A percentile compares a stretch with the other conserved stretches of the same genome.
Evolutionary conservation across 1,140 invertebrate species (phyloP).

Genomic region (Leptoteleia sp.): DNA sequence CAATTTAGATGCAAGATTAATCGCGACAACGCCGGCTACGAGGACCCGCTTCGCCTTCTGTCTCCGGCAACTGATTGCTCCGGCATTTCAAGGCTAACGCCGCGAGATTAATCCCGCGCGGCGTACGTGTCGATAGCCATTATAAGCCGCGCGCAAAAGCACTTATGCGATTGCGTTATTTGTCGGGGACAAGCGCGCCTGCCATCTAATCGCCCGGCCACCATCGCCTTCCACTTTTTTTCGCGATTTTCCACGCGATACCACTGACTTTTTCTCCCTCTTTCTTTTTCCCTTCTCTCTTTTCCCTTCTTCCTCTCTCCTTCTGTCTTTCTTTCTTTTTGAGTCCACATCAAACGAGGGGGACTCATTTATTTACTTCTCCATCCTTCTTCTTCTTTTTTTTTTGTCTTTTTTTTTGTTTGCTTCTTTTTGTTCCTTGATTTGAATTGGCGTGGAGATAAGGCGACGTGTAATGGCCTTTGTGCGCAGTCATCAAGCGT

Average conservation of each 20-base stretch:
- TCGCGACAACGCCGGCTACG: conserved; percentile 57
- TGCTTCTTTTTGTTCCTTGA: background rate
- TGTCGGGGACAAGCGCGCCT: conserved; percentile 11
- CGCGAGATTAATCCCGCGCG: conserved; percentile 55
- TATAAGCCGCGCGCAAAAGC: conserved; percentile 47
- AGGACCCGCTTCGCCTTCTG: conserved; percentile 56
- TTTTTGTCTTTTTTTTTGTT: too few species aligned
- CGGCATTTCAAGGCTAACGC: conserved; percentile 65
- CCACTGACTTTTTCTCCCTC: background rate
- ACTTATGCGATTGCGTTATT: conserved; percentile 58
- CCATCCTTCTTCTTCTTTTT: too few species aligned
- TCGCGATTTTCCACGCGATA: background rate
- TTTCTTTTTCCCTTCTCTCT: background rate
- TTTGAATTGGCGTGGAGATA: conserved; percentile 33
- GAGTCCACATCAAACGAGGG: too few species aligned
- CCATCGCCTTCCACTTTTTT: conserved; percentile 1
- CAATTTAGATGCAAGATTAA: conserved; percentile 67
- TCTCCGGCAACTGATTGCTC: conserved; percentile 59
- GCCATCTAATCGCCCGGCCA: conserved; percentile 13
- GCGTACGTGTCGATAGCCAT: conserved; percentile 54
- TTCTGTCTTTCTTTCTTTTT: background rate
- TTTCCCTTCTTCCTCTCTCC: background rate
- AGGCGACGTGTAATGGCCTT: conserved; percentile 47
- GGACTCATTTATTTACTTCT: too few species aligned
- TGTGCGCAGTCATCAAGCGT: conserved; percentile 47